Percentiles rank a stretch among this genome's conserved stretches.
phyloP scores from a whole-genome alignment of 2,888 invertebrate genomes.

The Meghimatium bilineatum region DNA sequence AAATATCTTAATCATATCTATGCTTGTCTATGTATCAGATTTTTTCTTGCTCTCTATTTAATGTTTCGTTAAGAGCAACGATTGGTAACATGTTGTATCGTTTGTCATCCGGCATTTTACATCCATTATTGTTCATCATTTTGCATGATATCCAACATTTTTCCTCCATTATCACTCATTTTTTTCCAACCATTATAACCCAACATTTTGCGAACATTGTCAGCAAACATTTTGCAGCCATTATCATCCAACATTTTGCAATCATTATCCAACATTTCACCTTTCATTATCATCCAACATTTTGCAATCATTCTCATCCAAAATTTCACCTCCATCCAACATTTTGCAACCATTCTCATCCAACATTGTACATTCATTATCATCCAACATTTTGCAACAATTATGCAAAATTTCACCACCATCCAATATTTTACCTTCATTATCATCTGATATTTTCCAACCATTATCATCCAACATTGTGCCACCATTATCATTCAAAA shows the following conservation, averaged over 20 bases:
- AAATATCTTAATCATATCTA: background rate
- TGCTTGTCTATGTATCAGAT: background rate
- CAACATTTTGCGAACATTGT: too few species aligned
- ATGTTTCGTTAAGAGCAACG: background rate
- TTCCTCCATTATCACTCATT: too few species aligned
- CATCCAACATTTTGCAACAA: background rate
- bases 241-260: background rate
- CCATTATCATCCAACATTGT: background rate
- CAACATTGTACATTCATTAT: background rate
- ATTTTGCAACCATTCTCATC: background rate
- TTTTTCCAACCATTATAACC: too few species aligned
- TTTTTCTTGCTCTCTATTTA: background rate
- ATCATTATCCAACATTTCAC: too few species aligned
- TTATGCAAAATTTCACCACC: too few species aligned
- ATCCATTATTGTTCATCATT: background rate
- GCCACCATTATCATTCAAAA: background rate
- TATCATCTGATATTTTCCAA: background rate
- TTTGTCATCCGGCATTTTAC: background rate
- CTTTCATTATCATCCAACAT: too few species aligned
- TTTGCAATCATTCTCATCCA: too few species aligned
- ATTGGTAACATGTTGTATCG: background rate
- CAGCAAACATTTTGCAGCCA: background rate
- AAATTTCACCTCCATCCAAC: too few species aligned
- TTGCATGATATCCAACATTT: too few species aligned
- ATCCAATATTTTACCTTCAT: too few species aligned